phyloP scores from a whole-genome alignment of 2,888 invertebrate genomes.

The Pyralis farinalis region DNA sequence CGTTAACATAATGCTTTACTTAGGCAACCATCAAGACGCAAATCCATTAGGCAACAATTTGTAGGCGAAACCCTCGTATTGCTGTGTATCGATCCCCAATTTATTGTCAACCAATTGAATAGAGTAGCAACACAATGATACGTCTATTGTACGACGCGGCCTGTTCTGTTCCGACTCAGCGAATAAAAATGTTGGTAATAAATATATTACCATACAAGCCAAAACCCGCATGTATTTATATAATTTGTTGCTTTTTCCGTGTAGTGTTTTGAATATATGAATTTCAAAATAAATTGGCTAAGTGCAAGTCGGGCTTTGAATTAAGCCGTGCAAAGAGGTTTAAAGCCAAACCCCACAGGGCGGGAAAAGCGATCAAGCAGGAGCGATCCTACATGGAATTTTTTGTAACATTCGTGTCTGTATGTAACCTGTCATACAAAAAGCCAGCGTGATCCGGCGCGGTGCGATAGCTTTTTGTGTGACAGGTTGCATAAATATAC shows the following conservation, averaged over 20 bases:
- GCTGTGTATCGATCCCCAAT: background rate
- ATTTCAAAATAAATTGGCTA: too few species aligned
- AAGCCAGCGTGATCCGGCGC: too few species aligned
- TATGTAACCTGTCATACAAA: too few species aligned
- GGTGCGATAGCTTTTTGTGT: too few species aligned
- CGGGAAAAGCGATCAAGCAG: too few species aligned
- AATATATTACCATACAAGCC: background rate
- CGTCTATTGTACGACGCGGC: background rate
- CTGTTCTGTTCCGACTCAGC: background rate
- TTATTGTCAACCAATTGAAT: background rate
- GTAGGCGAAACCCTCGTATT: background rate
- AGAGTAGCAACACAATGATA: background rate
- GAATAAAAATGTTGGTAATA: background rate
- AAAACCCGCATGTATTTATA: background rate
- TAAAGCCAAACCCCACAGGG: too few species aligned
- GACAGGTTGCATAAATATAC: too few species aligned
- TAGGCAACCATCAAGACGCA: background rate
- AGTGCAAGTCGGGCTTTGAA: too few species aligned
- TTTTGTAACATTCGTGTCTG: too few species aligned
- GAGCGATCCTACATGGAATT: too few species aligned
- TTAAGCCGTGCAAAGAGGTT: too few species aligned
- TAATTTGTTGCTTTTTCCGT: background rate
- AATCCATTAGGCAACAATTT: background rate
- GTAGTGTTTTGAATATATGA: too few species aligned
- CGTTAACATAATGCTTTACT: background rate